A percentile compares a stretch with the other conserved stretches of the same genome.
phyloP scores from a whole-genome alignment of 2,888 invertebrate species.

The Drosophila borborema region DNA sequence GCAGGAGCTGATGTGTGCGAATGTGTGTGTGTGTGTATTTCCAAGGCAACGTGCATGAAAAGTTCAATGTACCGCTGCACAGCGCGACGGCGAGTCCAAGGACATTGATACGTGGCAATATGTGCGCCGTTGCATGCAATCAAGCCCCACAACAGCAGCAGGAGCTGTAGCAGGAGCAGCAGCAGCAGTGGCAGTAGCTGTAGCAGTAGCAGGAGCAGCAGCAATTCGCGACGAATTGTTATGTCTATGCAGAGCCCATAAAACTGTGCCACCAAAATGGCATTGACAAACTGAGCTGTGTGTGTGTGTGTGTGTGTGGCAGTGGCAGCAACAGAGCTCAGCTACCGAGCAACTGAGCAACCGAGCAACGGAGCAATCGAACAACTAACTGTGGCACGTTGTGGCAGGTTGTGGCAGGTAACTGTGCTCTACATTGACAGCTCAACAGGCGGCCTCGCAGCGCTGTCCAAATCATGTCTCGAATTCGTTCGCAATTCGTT shows the following conservation, averaged over 20 bases:
- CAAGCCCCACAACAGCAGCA: conserved; percentile 1
- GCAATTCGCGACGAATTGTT: conserved; percentile 40
- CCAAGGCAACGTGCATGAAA: conserved; percentile 71
- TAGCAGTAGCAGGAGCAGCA: neutral
- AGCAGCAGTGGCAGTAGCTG: neutral
- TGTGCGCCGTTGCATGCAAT: conserved; percentile 39
- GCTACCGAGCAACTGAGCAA: neutral
- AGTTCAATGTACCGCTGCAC: conserved; percentile 74
- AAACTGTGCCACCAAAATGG: conserved; percentile 53
- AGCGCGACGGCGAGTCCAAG: conserved; percentile 73
- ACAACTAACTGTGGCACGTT: neutral
- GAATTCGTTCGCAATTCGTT: neutral
- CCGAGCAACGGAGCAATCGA: neutral
- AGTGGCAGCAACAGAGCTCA: conserved; percentile 6
- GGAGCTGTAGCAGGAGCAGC: neutral
- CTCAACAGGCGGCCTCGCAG: conserved; percentile 3
- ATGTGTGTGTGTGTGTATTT: conserved; percentile 32
- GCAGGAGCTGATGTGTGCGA: conserved; percentile 50
- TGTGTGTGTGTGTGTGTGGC: neutral
- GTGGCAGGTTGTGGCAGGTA: conserved; percentile 8
- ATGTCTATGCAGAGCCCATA: conserved; percentile 37
- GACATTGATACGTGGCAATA: conserved; percentile 64
- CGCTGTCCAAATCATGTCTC: neutral
- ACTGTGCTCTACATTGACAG: conserved; percentile 7
- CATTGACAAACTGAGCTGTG: conserved; percentile 38